Evolutionary conservation across 2,888 invertebrate species (phyloP).

Genomic region (Polylopha cassiicola): DNA sequence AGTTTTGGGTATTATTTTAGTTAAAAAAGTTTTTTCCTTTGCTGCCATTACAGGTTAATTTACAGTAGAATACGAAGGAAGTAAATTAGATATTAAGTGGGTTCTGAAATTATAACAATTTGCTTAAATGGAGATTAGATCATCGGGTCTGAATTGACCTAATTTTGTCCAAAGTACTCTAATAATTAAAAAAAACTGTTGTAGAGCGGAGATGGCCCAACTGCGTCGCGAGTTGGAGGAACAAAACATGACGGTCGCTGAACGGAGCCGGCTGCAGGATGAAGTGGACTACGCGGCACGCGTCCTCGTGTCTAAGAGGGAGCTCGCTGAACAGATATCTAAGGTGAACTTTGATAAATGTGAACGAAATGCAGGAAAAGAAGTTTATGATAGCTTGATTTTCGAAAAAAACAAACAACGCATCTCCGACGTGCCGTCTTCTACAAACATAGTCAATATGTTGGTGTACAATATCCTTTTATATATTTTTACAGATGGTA

Average conservation of each 20-base stretch:
- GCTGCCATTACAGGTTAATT: too few species aligned
- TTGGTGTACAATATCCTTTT: too few species aligned
- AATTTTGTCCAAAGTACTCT: background rate
- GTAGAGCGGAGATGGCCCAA: conserved; percentile 43
- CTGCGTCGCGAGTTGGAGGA: conserved; percentile 42
- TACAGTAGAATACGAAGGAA: too few species aligned
- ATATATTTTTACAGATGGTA: conserved; percentile 47
- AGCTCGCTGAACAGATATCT: conserved; percentile 49
- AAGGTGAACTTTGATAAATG: conserved; percentile 42
- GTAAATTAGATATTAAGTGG: too few species aligned
- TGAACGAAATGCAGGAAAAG: too few species aligned
- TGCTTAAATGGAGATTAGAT: too few species aligned
- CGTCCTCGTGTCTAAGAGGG: conserved; percentile 56
- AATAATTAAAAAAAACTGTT: background rate
- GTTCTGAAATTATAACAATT: too few species aligned
- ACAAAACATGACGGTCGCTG: conserved; percentile 47
- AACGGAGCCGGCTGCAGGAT: conserved; percentile 51
- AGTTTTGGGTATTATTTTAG: too few species aligned
- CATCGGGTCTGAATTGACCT: too few species aligned
- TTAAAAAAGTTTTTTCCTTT: too few species aligned
- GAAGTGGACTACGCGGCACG: conserved; percentile 56
- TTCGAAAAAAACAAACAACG: too few species aligned
- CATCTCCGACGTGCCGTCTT: background rate
- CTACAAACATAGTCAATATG: background rate
- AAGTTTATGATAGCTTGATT: too few species aligned